Percentiles rank a stretch among this genome's conserved stretches.
Conservation (phyloP, 2,797 vertebrate genomes). For the Naso thynnoides region DNA sequence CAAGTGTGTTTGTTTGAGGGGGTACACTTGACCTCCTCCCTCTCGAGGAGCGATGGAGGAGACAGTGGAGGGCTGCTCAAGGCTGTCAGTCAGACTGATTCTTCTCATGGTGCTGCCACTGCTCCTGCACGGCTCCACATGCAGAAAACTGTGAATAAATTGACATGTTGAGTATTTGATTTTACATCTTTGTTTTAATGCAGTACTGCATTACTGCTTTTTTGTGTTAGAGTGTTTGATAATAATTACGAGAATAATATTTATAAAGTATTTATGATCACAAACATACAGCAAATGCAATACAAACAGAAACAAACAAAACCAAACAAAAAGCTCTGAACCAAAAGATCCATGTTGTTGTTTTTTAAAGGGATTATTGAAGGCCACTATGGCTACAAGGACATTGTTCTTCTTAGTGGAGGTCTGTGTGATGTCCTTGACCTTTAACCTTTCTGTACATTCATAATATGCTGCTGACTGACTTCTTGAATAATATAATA, state of each 20-base stretch:
- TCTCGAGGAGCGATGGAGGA: slow-evolving; percentile 79
- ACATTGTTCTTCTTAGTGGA: neutral
- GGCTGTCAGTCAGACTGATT: slow-evolving; percentile 77
- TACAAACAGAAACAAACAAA: neutral
- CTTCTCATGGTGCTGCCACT: slow-evolving; percentile 35
- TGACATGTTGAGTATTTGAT: slow-evolving; percentile 32
- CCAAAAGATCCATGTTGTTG: too few relatives aligned
- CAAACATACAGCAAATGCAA: neutral
- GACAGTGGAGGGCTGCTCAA: slow-evolving; percentile 82
- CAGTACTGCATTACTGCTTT: neutral
- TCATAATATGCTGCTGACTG: neutral
- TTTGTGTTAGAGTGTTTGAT: too few relatives aligned
- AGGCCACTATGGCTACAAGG: neutral
- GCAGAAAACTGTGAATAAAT: slow-evolving; percentile 26
- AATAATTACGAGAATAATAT: neutral
- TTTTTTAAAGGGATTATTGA: neutral
- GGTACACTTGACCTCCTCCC: slow-evolving; percentile 84
- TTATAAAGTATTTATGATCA: too few relatives aligned
- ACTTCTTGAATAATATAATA: neutral
- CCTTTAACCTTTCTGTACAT: slow-evolving; percentile 43
- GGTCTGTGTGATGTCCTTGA: slow-evolving; percentile 18
- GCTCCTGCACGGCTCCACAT: slow-evolving; percentile 28
- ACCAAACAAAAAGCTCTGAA: neutral
- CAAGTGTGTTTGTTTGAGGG: slow-evolving; percentile 81
- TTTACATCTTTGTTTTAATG: slow-evolving; percentile 31